A percentile compares a stretch with the other conserved stretches of the same genome.
Conservation (phyloP, 2,113 vertebrate genomes). For the Stegastes partitus region DNA sequence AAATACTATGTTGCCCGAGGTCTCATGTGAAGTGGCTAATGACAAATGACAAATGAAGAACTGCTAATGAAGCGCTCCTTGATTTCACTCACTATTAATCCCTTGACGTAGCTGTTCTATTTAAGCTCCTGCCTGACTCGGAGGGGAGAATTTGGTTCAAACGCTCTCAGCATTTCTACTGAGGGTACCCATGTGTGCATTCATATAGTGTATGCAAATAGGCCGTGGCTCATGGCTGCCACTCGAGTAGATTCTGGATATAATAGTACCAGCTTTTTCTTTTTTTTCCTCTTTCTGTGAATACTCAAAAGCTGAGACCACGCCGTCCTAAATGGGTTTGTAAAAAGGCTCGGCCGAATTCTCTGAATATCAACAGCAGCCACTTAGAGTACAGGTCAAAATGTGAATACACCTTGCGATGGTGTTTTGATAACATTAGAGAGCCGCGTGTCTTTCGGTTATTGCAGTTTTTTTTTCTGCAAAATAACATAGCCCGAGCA, state of each 20-base stretch:
- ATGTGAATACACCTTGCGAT: slow-evolving; percentile 34
- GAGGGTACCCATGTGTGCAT: background rate
- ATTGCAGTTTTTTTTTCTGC: slow-evolving; percentile 1
- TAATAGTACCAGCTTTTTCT: background rate
- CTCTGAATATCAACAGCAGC: background rate
- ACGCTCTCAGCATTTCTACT: slow-evolving; percentile 7
- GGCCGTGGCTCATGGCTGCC: background rate
- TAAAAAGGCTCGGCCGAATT: slow-evolving; percentile 16
- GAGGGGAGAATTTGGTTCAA: slow-evolving; percentile 25
- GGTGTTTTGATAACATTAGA: slow-evolving; percentile 26
- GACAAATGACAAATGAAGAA: slow-evolving; percentile 52
- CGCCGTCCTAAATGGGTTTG: background rate
- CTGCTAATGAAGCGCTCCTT: slow-evolving; percentile 57
- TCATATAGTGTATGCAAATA: slow-evolving; percentile 29
- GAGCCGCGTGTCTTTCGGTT: background rate
- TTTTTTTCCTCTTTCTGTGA: slow-evolving; percentile 4
- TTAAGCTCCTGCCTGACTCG: slow-evolving; percentile 32
- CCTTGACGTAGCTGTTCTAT: slow-evolving; percentile 46
- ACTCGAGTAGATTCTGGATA: background rate
- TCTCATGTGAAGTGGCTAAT: slow-evolving; percentile 45
- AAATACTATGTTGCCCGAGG: slow-evolving; percentile 36
- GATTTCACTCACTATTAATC: slow-evolving; percentile 66
- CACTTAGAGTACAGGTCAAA: slow-evolving; percentile 34
- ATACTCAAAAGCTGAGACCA: slow-evolving; percentile 7
- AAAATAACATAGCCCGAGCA: slow-evolving; percentile 29